Percentiles rank a stretch among this genome's conserved stretches.
Conservation (phyloP, 2,113 vertebrate species). For the Parus major region DNA sequence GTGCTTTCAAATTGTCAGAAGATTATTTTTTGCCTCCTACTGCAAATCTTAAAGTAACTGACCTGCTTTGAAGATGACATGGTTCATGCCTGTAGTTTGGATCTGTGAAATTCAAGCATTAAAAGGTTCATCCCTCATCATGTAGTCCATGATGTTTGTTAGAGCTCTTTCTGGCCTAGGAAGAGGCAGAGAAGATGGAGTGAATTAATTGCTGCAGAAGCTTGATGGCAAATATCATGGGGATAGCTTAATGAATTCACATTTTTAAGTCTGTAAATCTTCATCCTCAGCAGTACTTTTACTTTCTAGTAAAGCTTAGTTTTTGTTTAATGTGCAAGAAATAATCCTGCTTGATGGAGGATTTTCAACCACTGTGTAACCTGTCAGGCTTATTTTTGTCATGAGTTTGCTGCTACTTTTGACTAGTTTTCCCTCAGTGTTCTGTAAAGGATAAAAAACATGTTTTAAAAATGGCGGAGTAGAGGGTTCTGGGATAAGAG, state of each 20-base stretch:
- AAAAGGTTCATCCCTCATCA: neutral
- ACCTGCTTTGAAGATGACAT: neutral
- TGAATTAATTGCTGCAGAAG: neutral
- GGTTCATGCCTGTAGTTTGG: neutral
- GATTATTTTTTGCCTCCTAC: neutral
- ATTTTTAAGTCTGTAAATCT: constrained; percentile 28
- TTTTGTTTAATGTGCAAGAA: constrained; percentile 19
- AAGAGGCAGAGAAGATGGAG: neutral
- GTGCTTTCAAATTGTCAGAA: neutral
- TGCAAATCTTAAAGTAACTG: neutral
- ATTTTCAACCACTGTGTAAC: neutral
- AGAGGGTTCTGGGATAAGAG: neutral
- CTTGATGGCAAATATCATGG: neutral
- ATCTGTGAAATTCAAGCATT: neutral
- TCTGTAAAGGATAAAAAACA: neutral
- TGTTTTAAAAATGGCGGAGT: neutral
- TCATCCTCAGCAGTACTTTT: neutral
- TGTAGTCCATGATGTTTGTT: neutral
- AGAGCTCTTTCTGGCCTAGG: neutral
- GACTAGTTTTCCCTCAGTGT: neutral
- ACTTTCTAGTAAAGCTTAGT: constrained; percentile 30
- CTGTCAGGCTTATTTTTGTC: constrained; percentile 10
- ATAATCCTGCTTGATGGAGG: constrained; percentile 14
- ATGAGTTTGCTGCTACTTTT: neutral
- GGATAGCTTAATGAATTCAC: constrained; percentile 32